phyloP scores from a whole-genome alignment of 2,113 vertebrate genomes.

The Poicephalus gulielmi region DNA sequence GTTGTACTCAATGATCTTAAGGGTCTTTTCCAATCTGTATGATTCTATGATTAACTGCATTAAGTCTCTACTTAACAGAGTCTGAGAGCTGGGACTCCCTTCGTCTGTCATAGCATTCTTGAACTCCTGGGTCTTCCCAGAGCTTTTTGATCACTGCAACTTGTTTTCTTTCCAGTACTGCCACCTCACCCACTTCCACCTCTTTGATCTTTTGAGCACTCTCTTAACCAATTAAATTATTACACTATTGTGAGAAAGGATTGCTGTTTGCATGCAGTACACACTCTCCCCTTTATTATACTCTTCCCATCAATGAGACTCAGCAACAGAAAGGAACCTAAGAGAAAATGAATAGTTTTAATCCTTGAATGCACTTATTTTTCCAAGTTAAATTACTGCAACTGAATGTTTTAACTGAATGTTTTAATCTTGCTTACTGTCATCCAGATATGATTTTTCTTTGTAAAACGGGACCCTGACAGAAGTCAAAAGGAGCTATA shows the following conservation, averaged over 20 bases:
- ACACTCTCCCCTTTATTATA: not conserved
- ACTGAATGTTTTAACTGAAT: not conserved
- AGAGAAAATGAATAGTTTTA: not conserved
- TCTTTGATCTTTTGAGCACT: slow-evolving; percentile 75
- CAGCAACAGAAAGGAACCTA: not conserved
- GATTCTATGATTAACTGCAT: not conserved
- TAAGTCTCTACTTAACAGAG: slow-evolving; percentile 79
- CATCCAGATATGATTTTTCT: not conserved
- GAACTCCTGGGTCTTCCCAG: slow-evolving; percentile 81
- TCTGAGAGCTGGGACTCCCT: slow-evolving; percentile 88
- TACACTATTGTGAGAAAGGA: not conserved
- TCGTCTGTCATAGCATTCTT: slow-evolving; percentile 82
- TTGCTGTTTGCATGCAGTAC: not conserved
- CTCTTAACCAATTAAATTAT: slow-evolving; percentile 60
- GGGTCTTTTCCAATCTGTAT: not conserved
- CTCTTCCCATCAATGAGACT: not conserved
- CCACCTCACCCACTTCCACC: slow-evolving; percentile 82
- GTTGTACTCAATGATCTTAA: fast-evolving
- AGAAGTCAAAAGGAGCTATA: not conserved
- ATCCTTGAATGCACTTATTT: not conserved
- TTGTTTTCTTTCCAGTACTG: slow-evolving; percentile 66
- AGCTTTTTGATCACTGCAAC: slow-evolving; percentile 78
- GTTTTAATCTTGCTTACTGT: not conserved
- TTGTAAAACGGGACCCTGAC: not conserved
- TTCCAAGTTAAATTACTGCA: not conserved